Base-by-base conservation (phyloP, 2,113 vertebrate species). In the Circaetus gallicus region DNA sequence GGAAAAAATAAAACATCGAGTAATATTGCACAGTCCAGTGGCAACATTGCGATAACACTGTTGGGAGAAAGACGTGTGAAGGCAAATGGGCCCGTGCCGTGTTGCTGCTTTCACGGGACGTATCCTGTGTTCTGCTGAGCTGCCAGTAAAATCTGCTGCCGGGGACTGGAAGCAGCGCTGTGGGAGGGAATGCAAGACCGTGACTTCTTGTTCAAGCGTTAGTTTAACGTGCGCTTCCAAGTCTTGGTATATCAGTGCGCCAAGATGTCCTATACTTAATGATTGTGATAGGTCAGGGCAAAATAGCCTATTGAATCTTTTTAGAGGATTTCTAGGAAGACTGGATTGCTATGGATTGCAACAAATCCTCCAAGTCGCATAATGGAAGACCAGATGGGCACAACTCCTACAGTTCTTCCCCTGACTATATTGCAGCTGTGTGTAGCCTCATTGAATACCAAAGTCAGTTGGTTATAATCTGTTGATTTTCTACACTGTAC, bases 211-310 rank as follows among this genome's bases (percentile, higher is more conserved):
- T 56, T 66, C 11, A 34, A 15, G 40, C 10, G 10, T 72, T 80
- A 53, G 10, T n/a, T 66, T 45, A 83, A 65, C 0, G 0, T 16
- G 24, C 0, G 0, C 19, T 81, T 91, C n/a, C 2, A 1, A 56
- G 22, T 78, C 67, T 65, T 49, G 25, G 7, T 22, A 0, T 59
- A 4, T 40, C 24, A 20, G 9, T 1, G 1, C 7, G 1, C 45
- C 16, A 0, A 4, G 24, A 18, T 53, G 28, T 53, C 73, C 18
- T 73, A 0, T 31, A 20, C 31, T 18, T 36, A 49, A 20, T 36
- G 49, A 13, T 40, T 43, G 2, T 38, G 47, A 19, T 11, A 55
- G 6, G 4, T 40, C 22, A 24, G 26, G 26, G 21, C 14, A 61
- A 25, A 88, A 69, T 28, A 79, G 38, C 19, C 19, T 31, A 29